Percentiles rank a stretch among this genome's conserved stretches.
Conservation (phyloP, 1,140 invertebrate species). For the Sminthurides bifidus region DNA sequence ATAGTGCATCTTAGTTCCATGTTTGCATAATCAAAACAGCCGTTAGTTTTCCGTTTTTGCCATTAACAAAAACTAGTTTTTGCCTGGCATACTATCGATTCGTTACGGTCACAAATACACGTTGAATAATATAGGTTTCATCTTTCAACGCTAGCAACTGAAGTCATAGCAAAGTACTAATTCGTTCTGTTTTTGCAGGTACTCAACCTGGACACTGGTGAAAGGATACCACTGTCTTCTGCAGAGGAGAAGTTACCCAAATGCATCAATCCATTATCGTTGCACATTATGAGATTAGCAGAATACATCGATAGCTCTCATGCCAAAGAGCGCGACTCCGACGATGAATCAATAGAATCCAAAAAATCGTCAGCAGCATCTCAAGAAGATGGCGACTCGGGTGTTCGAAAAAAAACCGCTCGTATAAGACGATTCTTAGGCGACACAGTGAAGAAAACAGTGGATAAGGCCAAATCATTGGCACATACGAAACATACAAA, state of each 20-base stretch:
- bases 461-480: slow-evolving; percentile 78
- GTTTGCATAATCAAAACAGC: too few species aligned
- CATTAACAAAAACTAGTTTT: too few species aligned
- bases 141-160: not conserved
- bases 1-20: too few species aligned
- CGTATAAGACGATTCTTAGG: slow-evolving; percentile 75
- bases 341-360: slow-evolving; percentile 70
- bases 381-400: slow-evolving; percentile 31
- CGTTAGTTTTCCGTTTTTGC: too few species aligned
- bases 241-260: slow-evolving; percentile 81
- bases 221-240: slow-evolving; percentile 71
- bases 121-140: slow-evolving; percentile 1
- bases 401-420: slow-evolving; percentile 44
- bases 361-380: slow-evolving; percentile 42
- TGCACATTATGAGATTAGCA: slow-evolving; percentile 88
- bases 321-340: slow-evolving; percentile 59
- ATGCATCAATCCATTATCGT: slow-evolving; percentile 79
- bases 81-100: too few species aligned
- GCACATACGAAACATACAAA: slow-evolving; percentile 77
- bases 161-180: too few species aligned
- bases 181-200: too few species aligned
- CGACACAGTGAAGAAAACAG: slow-evolving; percentile 71
- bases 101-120: too few species aligned
- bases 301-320: slow-evolving; percentile 51
- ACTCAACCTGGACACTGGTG: slow-evolving; percentile 85